A percentile compares a stretch with the other conserved stretches of the same genome.
Conservation (phyloP, 23 tunicate genomes). For the Halocynthia roretzi region DNA sequence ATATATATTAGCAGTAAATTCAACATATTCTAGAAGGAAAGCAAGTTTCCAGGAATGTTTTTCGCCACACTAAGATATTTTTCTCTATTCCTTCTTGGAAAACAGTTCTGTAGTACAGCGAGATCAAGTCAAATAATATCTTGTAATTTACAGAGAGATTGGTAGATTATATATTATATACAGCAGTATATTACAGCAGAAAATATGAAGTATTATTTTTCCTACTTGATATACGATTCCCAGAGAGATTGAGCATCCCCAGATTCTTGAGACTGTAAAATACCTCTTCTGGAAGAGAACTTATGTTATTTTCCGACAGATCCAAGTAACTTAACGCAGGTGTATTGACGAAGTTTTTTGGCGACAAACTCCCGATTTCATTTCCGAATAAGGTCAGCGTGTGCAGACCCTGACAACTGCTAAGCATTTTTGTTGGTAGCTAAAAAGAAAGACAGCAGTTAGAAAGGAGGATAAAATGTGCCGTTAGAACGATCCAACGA, state of each 20-base stretch:
- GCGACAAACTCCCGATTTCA: constrained; percentile 1
- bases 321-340: constrained; percentile 8
- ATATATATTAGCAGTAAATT: too few species aligned
- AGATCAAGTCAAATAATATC: too few species aligned
- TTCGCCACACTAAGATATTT: too few species aligned
- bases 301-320: constrained; percentile 14
- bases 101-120: too few species aligned
- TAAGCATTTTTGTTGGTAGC: constrained; percentile 6
- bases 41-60: too few species aligned
- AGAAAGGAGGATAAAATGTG: neutral
- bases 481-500: neutral
- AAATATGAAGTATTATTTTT: neutral
- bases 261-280: neutral
- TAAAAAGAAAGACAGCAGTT: neutral
- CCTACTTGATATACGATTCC: constrained; percentile 17
- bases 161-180: too few species aligned
- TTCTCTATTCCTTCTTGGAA: too few species aligned
- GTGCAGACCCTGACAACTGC: neutral
- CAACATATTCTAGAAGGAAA: too few species aligned
- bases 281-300: neutral
- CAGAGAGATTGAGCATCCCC: neutral
- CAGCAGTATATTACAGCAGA: too few species aligned
- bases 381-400: constrained; percentile 5
- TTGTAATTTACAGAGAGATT: too few species aligned
- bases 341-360: constrained; percentile 6